Evolutionary conservation across 2,888 invertebrate species (phyloP).

Genomic region (Pycnomerus fuliginosus): DNA sequence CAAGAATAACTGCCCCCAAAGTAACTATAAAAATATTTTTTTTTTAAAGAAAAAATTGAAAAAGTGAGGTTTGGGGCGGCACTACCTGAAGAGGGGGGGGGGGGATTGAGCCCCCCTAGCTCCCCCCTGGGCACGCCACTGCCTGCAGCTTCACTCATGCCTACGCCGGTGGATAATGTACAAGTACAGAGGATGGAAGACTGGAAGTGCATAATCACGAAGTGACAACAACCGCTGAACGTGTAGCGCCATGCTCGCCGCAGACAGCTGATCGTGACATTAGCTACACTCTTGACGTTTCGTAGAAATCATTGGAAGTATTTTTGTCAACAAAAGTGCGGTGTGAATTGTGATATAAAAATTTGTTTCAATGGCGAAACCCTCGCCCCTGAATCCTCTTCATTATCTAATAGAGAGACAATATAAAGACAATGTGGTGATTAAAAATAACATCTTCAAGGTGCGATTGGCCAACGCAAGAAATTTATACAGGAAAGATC

Average conservation of each 20-base stretch:
- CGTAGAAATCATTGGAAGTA: constrained; percentile 26
- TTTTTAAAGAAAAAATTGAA: too few relatives aligned
- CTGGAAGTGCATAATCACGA: too few relatives aligned
- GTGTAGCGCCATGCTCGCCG: constrained; percentile 21
- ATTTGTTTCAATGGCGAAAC: constrained; percentile 50
- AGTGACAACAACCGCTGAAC: constrained; percentile 19
- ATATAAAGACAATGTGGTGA: constrained; percentile 59
- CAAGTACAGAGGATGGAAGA: too few relatives aligned
- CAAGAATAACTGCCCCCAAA: too few relatives aligned
- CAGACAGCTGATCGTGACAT: constrained; percentile 48
- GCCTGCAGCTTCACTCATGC: too few relatives aligned
- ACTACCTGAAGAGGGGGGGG: too few relatives aligned
- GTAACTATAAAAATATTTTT: too few relatives aligned
- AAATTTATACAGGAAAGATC: constrained; percentile 79
- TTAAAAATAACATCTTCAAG: constrained; percentile 61
- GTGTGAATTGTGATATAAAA: constrained; percentile 17
- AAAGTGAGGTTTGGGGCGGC: too few relatives aligned
- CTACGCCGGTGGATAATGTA: too few relatives aligned
- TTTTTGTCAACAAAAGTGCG: constrained; percentile 36
- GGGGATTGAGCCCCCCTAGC: too few relatives aligned
- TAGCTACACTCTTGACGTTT: constrained; percentile 41
- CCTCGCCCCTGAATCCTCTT: constrained; percentile 59
- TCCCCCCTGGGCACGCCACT: too few relatives aligned
- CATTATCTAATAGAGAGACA: constrained; percentile 63
- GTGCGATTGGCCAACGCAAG: constrained; percentile 66